Evolutionary conservation across 2,888 invertebrate genomes (phyloP), one percentile per base, ranked within the genome.

Genomic region (Microctonus hyperodae): DNA sequence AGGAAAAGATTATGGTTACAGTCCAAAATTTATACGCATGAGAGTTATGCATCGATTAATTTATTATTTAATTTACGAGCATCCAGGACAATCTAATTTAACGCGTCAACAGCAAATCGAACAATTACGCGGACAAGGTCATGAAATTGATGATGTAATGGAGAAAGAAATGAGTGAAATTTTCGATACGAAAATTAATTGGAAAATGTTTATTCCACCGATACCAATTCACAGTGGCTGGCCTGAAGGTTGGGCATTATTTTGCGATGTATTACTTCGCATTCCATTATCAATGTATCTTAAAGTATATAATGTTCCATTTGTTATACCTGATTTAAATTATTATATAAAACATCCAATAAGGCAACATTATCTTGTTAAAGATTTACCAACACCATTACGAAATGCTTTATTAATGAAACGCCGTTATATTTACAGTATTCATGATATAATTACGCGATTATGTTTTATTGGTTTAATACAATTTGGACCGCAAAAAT

Each of bases 161-260:
- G 72, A 84, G 7, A 75, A 83, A 0, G 85, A 87, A 66, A 80
- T 89, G 73, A 84, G 86, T 4, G 79, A 81, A 0, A 79, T 88
- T 53, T 89, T 88, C 67, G 85, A 82, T 40, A 85, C 84, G 3
- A 85, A 87, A 60, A 83, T 90, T 5, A 86, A 85, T 73, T 93
- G 92, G 91, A 90, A 89, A 79, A 91, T 90, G 83, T 93, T 92
- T 78, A 84, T 94, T 13, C 88, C 90, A 0, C 91, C 92, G 0
- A 77, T 93, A 53, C 89, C 89, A 0, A 76, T 80, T 53, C 89
- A 91, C 74, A 76, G 72, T 70, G 86, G 87, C 86, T 90, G 89
- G 85, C 85, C 86, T 0, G 48, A 78, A 7, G 92, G 92, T 10
- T 93, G 93, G 92, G 85, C 89, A 31, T 84, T 91, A 60, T 84